Evolutionary conservation across 2,113 vertebrate genomes (phyloP).

Genomic region (Thoracochromis brauschi): DNA sequence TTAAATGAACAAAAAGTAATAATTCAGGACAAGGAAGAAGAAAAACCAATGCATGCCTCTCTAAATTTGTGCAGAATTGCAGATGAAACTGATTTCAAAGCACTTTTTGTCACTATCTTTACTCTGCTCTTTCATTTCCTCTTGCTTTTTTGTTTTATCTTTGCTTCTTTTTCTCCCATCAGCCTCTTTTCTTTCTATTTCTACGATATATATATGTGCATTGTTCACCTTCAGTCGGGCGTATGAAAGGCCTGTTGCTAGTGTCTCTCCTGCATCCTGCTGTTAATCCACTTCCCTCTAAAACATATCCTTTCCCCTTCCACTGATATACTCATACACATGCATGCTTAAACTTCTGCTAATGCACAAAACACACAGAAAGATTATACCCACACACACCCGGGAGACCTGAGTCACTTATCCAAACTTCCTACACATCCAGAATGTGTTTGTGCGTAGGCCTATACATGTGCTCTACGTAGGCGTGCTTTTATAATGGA

Average conservation of each 20-base stretch:
- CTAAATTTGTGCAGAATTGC: background rate
- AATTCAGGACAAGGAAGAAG: background rate
- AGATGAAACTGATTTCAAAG: background rate
- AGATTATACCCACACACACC: background rate
- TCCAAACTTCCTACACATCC: constrained; percentile 11
- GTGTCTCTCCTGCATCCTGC: constrained; percentile 59
- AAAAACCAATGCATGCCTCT: background rate
- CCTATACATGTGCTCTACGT: background rate
- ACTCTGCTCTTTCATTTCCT: background rate
- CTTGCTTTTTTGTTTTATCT: background rate
- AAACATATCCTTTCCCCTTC: constrained; percentile 49
- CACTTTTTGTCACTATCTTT: background rate
- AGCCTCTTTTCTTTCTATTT: background rate
- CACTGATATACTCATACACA: background rate
- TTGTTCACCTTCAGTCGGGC: constrained; percentile 37
- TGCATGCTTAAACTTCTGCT: background rate
- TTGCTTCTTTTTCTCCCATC: background rate
- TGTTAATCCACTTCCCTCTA: constrained; percentile 58
- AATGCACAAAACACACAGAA: background rate
- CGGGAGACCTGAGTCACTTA: background rate
- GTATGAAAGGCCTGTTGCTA: constrained; percentile 14
- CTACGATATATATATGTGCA: background rate
- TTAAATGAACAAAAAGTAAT: background rate
- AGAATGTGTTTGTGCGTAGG: background rate
- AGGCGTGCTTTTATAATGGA: background rate